phyloP scores from a whole-genome alignment of 1,140 invertebrate species.

The Caenorhabditis elegans region WBcel235 BX284604.4:5786501-5787000 shows the following conservation, averaged over 20 bases:
- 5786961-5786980: neutral
- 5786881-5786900: neutral
- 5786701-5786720: neutral
- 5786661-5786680: too few species aligned
- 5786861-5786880: neutral
- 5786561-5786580: too few species aligned
- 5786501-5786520: too few species aligned
- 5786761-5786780: neutral
- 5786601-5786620: neutral
- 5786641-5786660: neutral
- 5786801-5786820: neutral
- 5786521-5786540: too few species aligned
- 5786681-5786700: too few species aligned
- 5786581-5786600: too few species aligned
- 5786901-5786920: neutral
- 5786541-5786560: too few species aligned
- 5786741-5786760: neutral
- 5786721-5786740: conserved; percentile 1
- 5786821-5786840: neutral
- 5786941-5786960: neutral
- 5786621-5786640: neutral
- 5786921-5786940: neutral
- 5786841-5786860: neutral
- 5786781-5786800: too few species aligned
- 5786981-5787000: too few species aligned